phyloP scores from a whole-genome alignment of 2,797 vertebrate genomes.

The Antennarius maculatus region DNA sequence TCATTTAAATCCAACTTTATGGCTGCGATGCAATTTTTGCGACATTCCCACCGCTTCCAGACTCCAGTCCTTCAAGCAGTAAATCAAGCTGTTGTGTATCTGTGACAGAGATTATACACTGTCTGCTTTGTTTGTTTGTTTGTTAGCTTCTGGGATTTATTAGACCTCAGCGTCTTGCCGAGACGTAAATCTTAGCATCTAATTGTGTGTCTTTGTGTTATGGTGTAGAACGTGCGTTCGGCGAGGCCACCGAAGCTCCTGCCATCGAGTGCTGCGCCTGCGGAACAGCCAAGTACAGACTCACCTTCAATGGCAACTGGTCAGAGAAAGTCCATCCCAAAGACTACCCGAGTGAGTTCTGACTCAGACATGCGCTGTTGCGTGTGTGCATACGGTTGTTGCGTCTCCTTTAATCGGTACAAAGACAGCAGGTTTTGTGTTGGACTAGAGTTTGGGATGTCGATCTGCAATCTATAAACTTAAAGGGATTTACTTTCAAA shows the following conservation, averaged over 20 bases:
- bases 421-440: no score
- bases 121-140: not conserved
- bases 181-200: not conserved
- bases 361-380: not conserved
- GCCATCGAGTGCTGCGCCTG: slow-evolving; percentile 94
- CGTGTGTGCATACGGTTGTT: not conserved
- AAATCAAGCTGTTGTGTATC: slow-evolving; percentile 30
- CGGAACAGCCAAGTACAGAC: slow-evolving; percentile 95
- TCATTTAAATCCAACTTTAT: slow-evolving; percentile 48
- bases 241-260: slow-evolving; percentile 84
- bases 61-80: slow-evolving; percentile 21
- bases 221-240: slow-evolving; percentile 79
- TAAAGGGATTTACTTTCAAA: no score
- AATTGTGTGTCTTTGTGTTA: slow-evolving; percentile 8
- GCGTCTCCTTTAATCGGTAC: no score
- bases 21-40: slow-evolving; percentile 23
- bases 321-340: slow-evolving; percentile 95
- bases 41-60: slow-evolving; percentile 34
- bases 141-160: not conserved
- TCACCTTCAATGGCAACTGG: slow-evolving; percentile 98
- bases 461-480: no score
- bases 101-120: not conserved
- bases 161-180: not conserved
- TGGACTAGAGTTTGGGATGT: no score
- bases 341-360: slow-evolving; percentile 94